Evolutionary conservation across 2,888 invertebrate genomes (phyloP), one percentile per base, ranked within the genome.

Genomic region (Torymus texanus): DNA sequence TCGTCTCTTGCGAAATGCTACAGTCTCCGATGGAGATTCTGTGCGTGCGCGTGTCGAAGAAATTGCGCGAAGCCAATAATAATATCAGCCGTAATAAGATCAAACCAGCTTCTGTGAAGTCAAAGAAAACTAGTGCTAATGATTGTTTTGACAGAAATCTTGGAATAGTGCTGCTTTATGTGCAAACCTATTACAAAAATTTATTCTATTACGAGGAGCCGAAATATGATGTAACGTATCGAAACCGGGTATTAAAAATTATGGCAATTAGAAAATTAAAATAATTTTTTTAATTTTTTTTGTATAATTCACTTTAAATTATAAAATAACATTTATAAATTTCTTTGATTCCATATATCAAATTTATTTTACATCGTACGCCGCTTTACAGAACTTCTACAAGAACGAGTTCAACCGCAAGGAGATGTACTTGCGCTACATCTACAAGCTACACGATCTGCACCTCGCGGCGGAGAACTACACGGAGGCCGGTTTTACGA

Each of bases 381-480:
- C 58, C 41, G 14, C 3, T 1, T 24, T 70, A 3, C 92, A 96
- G 96, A 97, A 98, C 88, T 98, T 98, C 90, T 98, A 98, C 92
- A 97, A 97, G 90, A 97, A 97, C 88, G 97, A 98, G 91, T 97
- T 97, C 84, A 97, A 98, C 87, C 93, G 97, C 29, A 96, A 97
- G 86, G 97, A 98, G 91, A 97, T 98, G 97, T 98, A 98, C 90
- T 91, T 98, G 70, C 94, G 96, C 74, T 98, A 98, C 91, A 97
- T 98, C 82, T 97, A 98, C 91, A 98, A 98, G 89, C 91, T 98
- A 55, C 97, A 97, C 88, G 97, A 97, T 88, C 92, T 98, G 14
- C 98, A 98, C 90, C 92, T 97, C 70, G 95, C 95, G 16, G 96
- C 97, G 0, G 97, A 97, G 87, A 98, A 98, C 90, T 98, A 94